These are phyloP conservation scores for Zygaena filipendulae DNA, from an alignment of 2,888 invertebrate species.

Conservation along the genomic window DNA sequence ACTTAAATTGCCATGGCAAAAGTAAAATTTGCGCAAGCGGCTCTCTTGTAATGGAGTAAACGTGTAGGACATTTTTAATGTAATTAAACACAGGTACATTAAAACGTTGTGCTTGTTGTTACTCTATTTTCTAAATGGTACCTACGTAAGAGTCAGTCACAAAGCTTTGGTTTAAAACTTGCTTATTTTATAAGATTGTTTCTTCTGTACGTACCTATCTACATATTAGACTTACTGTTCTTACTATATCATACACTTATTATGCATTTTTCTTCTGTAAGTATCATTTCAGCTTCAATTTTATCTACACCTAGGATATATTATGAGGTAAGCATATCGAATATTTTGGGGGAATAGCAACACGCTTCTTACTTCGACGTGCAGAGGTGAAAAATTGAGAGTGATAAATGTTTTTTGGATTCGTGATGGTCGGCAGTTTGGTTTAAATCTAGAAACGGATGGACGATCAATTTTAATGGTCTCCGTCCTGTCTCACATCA, in stretches of 20 bases:
- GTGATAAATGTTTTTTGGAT: conserved; percentile 51
- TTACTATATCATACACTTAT: too few relatives aligned
- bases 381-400: conserved; percentile 36
- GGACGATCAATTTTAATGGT: conserved; percentile 55
- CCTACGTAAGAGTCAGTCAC: too few relatives aligned
- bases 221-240: too few relatives aligned
- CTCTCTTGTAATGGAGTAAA: conserved; percentile 53
- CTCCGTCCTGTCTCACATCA: too few relatives aligned
- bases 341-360: not conserved
- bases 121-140: too few relatives aligned
- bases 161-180: too few relatives aligned
- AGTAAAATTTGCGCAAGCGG: conserved; percentile 51
- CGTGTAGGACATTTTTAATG: conserved; percentile 56
- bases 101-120: too few relatives aligned
- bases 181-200: too few relatives aligned
- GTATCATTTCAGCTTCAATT: too few relatives aligned
- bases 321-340: not conserved
- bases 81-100: conserved; percentile 52
- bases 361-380: conserved; percentile 12
- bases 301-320: too few relatives aligned
- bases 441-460: conserved; percentile 52
- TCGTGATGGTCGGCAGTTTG: conserved; percentile 42
- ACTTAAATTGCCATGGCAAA: conserved; percentile 45
- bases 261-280: too few relatives aligned
- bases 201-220: too few relatives aligned